Evolutionary conservation across 2,797 vertebrate species (phyloP).

Genomic region (Fringilla coelebs): DNA sequence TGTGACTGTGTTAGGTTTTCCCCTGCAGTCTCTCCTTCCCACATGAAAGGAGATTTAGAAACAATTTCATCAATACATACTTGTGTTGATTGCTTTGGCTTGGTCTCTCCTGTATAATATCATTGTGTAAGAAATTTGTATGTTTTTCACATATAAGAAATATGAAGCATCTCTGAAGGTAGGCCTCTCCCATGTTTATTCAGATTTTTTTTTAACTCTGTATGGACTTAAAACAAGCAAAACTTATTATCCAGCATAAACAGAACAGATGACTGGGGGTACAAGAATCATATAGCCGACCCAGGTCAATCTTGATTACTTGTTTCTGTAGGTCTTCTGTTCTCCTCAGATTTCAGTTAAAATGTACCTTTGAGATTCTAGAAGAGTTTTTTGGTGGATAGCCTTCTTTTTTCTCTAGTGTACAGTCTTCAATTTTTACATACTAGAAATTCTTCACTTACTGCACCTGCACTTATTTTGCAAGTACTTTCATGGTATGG

Average conservation of each 20-base stretch:
- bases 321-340: background rate
- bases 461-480: background rate
- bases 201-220: background rate
- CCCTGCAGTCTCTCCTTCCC: background rate
- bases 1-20: background rate
- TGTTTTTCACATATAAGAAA: background rate
- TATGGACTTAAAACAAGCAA: background rate
- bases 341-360: background rate
- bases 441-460: background rate
- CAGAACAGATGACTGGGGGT: background rate
- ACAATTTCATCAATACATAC: background rate
- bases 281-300: background rate
- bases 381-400: background rate
- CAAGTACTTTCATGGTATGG: background rate
- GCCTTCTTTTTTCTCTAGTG: background rate
- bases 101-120: background rate
- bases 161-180: background rate
- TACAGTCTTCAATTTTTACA: background rate
- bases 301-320: background rate
- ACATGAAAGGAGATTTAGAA: background rate
- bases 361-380: background rate
- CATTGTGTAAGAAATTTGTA: background rate
- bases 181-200: background rate
- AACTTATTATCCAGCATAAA: background rate
- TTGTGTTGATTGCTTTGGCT: background rate